Evolutionary conservation across 1,140 invertebrate genomes (phyloP).

Genomic region (Lycorma delicatula): DNA sequence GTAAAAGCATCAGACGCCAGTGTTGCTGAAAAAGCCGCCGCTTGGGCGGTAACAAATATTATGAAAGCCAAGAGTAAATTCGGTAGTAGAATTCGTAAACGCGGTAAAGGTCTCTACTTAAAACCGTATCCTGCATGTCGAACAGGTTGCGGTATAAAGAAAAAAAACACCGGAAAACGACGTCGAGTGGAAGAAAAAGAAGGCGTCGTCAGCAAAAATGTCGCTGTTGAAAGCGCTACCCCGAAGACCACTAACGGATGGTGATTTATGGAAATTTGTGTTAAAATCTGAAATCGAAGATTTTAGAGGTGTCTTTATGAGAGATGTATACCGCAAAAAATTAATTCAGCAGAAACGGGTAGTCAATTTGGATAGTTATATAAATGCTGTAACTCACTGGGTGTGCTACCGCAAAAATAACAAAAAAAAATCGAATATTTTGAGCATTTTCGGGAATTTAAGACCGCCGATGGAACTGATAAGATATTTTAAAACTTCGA

Average conservation of each 20-base stretch:
- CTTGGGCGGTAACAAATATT: slow-evolving; percentile 28
- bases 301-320: slow-evolving; percentile 21
- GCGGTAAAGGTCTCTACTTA: too few species aligned
- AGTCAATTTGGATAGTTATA: slow-evolving; percentile 31
- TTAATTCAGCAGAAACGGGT: slow-evolving; percentile 25
- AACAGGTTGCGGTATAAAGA: background rate
- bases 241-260: background rate
- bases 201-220: too few species aligned
- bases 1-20: slow-evolving; percentile 34
- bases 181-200: too few species aligned
- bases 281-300: slow-evolving; percentile 1
- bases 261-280: background rate
- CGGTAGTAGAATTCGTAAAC: slow-evolving; percentile 14
- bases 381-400: slow-evolving; percentile 32
- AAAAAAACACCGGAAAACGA: background rate
- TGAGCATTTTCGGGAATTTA: slow-evolving; percentile 1
- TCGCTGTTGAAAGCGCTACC: background rate
- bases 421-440: background rate
- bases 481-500: background rate
- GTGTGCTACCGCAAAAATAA: slow-evolving; percentile 31
- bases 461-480: background rate
- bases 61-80: slow-evolving; percentile 35
- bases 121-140: too few species aligned
- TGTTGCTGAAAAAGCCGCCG: slow-evolving; percentile 33
- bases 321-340: slow-evolving; percentile 14